Base-by-base conservation (phyloP, 2,113 vertebrate species). In the Misgurnus anguillicaudatus region DNA sequence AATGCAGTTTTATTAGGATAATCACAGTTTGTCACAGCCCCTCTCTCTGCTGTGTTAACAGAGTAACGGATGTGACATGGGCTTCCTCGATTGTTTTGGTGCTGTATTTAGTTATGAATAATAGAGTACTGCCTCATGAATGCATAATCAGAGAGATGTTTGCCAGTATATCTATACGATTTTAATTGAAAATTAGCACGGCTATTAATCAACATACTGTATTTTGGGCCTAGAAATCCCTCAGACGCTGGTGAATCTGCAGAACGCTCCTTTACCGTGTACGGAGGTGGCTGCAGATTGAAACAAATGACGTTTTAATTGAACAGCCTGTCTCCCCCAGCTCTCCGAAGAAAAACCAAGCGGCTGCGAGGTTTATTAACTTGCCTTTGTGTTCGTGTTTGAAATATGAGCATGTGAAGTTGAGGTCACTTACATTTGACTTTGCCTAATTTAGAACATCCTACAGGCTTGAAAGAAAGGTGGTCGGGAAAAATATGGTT, bases 31-130 rank as follows among this genome's bases (percentile, higher is more conserved):
- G 90, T 90, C 87, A 88, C 67, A 82, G 87, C 88, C 86, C 82
- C 81, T 86, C 86, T 83, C 84, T 83, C 86, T 80, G 81, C 77
- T 42, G 86, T 82, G 90, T 89, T 92, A 93, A 93, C 87, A 84
- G 87, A 82, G 78, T 85, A 76, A 87, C 86, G 85, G 85, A 48
- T 57, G 45, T 62, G 71, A 62, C 47, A 62, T 3, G 36, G 9
- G 45, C 53, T 63, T 79, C 65, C 62, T 72, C 41, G 21, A 6
- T 60, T 31, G 57, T 66, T 48, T 47, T 63, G 13, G 10, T 36
- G 47, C 48, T 62, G 51, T 77, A 57, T 68, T 80, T 78, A 64
- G 45, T 65, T 17, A 64, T 81, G 64, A 71, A 78, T 65, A 70
- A 80, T 73, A 19, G 62, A 41, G 55, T 76, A 72, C 61, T 58